These are phyloP conservation scores for Phenganax marumi DNA, from an alignment of 92 coral and sea anemone species.

Conservation along the genomic window DNA sequence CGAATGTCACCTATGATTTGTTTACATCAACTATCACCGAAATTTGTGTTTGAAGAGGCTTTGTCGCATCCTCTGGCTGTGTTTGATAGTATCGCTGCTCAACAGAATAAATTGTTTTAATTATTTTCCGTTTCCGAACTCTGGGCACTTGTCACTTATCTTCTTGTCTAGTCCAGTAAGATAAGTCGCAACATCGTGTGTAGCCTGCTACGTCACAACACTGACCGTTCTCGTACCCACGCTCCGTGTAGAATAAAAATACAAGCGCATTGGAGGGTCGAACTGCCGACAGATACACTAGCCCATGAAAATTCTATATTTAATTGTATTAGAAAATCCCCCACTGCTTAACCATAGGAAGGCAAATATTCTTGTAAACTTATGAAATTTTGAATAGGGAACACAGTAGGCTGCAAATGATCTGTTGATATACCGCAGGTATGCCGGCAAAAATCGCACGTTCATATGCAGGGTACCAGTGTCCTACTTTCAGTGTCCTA, in stretches of 20 bases:
- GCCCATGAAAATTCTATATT: background rate
- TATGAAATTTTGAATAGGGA: slow-evolving; percentile 2
- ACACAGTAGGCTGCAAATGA: background rate
- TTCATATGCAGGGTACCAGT: background rate
- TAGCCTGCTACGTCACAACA: background rate
- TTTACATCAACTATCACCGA: too few species aligned
- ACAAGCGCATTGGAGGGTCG: too few species aligned
- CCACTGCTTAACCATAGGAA: background rate
- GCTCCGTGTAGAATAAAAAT: too few species aligned
- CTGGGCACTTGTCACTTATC: background rate
- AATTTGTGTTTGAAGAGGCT: too few species aligned
- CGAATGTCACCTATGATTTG: too few species aligned
- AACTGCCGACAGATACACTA: too few species aligned
- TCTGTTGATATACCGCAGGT: background rate
- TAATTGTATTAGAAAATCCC: background rate
- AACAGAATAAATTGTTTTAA: background rate
- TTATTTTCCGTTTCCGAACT: background rate
- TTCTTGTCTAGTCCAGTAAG: background rate
- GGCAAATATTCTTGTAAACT: background rate
- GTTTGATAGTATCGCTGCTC: background rate
- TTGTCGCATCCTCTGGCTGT: too few species aligned
- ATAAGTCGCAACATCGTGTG: background rate
- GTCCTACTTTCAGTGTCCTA: too few species aligned
- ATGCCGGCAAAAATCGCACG: background rate
- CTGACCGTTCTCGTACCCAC: background rate